Evolutionary conservation across 2,888 invertebrate genomes (phyloP), one percentile per base, ranked within the genome.

Genomic region (Cenopis cana): DNA sequence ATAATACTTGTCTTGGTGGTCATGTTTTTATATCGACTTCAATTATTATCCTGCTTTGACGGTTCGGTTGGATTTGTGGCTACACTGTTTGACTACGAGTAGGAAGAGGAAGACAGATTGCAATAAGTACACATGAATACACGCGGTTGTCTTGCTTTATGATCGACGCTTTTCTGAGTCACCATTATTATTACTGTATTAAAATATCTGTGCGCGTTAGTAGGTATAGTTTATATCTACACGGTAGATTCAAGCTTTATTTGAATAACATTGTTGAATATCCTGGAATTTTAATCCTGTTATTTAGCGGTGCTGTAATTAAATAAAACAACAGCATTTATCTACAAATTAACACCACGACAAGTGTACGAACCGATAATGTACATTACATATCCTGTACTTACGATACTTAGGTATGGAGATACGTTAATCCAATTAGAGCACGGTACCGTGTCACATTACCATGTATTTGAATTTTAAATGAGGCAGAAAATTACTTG

Each of bases 401-500:
- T 61, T 50, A 62, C 65, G 46, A 56, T 66, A 52, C 52, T 59
- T 65, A 54, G 20, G 61, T 66, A 41, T 61, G 67, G 66, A 60
- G 65, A 59, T 59, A 65, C 62, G 64, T 64, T 71, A 71, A 71
- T 71, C 71, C 71, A 67, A 71, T 71, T 71, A 71, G 71, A 71
- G 67, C 71, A 14, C 18, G 55, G 71, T 55, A 60, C 61, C 49
- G 71, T 71, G 71, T 71, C 71, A 41, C 71, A 71, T 71, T 71
- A 67, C 50, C 71, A 71, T 71, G 33, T 38, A 71, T 71, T 71
- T 67, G 66, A 60, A 71, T 71, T 71, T 66, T 67, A 67, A 71
- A 71, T 71, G 61, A 71, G 71, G 71, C 67, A 71, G 70, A 71
- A 66, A 71, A 71, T 71, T 71, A 71, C 70, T 66, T 71, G 70